These are phyloP conservation scores for Eurytoma californica DNA, from an alignment of 2,888 invertebrate species.

Conservation along the genomic window DNA sequence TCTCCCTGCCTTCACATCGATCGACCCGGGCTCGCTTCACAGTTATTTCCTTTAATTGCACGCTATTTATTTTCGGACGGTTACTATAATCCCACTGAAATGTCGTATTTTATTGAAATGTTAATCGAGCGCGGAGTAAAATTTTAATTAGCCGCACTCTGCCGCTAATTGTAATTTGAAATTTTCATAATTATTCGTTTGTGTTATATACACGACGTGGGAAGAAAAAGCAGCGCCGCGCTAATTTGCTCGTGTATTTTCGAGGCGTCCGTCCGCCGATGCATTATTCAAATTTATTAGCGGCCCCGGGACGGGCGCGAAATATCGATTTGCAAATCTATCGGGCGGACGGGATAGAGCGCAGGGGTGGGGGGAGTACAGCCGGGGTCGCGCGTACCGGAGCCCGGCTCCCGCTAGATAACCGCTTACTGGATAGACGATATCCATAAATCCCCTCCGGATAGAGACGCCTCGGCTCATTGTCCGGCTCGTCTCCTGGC, in stretches of 20 bases:
- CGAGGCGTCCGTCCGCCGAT: neutral
- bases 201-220: no score
- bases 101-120: no score
- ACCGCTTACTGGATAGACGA: slow-evolving; percentile 25
- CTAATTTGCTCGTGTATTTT: neutral
- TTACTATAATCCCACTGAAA: no score
- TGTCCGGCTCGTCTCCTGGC: slow-evolving; percentile 1
- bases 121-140: no score
- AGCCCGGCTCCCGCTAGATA: slow-evolving; percentile 2
- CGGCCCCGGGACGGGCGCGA: neutral
- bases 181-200: no score
- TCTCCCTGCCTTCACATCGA: no score
- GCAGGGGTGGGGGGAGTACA: no score
- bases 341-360: neutral
- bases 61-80: no score
- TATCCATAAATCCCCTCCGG: slow-evolving; percentile 30
- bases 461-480: slow-evolving; percentile 9
- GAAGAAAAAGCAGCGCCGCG: neutral
- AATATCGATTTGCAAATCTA: slow-evolving; percentile 38
- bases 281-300: slow-evolving; percentile 24
- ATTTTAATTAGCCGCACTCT: no score
- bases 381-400: neutral
- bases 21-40: no score
- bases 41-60: no score
- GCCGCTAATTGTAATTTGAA: no score